Evolutionary conservation across 2,797 vertebrate species (phyloP), one percentile per base, ranked within the genome.

Genomic region (Sciurus vulgaris): DNA sequence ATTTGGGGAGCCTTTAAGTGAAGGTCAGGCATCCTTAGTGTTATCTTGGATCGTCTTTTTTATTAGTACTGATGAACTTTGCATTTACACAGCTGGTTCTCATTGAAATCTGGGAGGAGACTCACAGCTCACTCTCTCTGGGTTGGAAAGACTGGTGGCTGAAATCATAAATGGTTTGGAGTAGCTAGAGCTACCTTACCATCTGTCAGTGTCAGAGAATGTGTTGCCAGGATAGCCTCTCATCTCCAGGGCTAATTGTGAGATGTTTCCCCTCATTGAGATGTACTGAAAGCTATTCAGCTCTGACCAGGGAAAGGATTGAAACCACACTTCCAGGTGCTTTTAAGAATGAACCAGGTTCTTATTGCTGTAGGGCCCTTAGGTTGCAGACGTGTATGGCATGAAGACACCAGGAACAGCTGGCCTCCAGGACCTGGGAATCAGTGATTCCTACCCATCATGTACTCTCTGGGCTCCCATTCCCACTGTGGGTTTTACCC

Each of bases 1-100:
- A 91, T 88, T 78, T 92, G 47, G 67, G n/a, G 24, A 73, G 24
- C 65, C 56, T 86, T 93, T 73, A 70, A 73, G 41, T 86, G 44
- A 86, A 90, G 78, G 15, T 35, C 51, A 74, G 70, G 59, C n/a
- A 56, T 83, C 67, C 59, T 72, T 91, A 77, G 38, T 6, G 35
- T 44, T 56, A 0, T 74, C 63, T 47, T 18, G 20, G 41, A 51
- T 90, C 87, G 65, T 67, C 44, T 59, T 69, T 92, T 15, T 92
- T 86, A 7, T 90, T 22, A 35, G 44, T 79, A 72, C 67, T 77
- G 69, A 51, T 79, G 82, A 76, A 65, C 70, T 89, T 54, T 13
- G 65, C 59, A 10, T 30, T 49, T 86, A 47, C 8, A 51, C 69
- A 82, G 41, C 47, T 82, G 44, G 12, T 65, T 61, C 30, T 79